A percentile compares a stretch with the other conserved stretches of the same genome.
Evolutionary conservation across 2,113 vertebrate genomes (phyloP).

Genomic region (Telmatochromis brichardi): DNA sequence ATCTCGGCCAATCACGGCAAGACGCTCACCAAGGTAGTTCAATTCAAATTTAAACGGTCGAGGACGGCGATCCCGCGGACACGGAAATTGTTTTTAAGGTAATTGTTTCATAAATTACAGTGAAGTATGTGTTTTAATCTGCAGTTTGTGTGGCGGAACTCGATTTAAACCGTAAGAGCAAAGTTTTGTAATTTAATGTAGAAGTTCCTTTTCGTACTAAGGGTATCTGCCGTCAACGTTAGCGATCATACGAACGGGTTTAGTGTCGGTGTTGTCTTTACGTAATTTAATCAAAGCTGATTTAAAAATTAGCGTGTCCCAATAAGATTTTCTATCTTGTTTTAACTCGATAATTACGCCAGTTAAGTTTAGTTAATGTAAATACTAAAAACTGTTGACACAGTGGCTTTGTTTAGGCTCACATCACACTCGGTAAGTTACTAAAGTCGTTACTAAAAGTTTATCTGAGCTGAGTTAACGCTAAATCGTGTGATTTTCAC

Average conservation of each 20-base stretch:
- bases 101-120: not conserved
- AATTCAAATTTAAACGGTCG: conserved; percentile 64
- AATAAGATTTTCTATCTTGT: fast-evolving
- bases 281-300: fast-evolving
- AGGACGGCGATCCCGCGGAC: fast-evolving
- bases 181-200: not conserved
- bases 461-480: not conserved
- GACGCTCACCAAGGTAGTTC: conserved; percentile 20
- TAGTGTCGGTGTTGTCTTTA: not conserved
- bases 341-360: fast-evolving
- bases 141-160: fast-evolving
- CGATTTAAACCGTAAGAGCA: fast-evolving
- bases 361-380: not conserved
- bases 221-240: not conserved
- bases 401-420: not conserved
- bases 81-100: not conserved
- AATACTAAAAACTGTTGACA: fast-evolving
- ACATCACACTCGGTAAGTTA: not conserved
- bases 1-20: conserved; percentile 40
- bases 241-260: fast-evolving
- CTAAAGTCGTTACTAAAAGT: not conserved
- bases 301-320: not conserved
- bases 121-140: no score
- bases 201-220: not conserved
- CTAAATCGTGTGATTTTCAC: not conserved